These are phyloP conservation scores for Pseudomyrmex gracilis DNA, from an alignment of 1,140 invertebrate genomes.

Conservation along the genomic window DNA sequence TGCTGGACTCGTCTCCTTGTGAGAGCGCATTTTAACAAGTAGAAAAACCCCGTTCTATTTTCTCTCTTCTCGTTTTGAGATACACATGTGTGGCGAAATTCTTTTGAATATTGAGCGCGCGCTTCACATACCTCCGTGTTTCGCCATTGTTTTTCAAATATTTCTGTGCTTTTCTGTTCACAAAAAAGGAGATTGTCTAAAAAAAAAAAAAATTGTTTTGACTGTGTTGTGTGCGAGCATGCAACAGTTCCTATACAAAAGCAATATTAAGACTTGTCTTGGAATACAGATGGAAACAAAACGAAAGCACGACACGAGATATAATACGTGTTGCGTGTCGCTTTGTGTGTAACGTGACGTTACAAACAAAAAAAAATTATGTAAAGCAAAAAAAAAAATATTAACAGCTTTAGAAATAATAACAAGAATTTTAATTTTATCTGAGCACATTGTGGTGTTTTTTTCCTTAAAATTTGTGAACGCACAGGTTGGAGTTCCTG, in stretches of 20 bases:
- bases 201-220: conserved; percentile 2
- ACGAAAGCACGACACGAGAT: too few relatives aligned
- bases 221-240: not conserved
- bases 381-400: too few relatives aligned
- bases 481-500: not conserved
- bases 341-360: too few relatives aligned
- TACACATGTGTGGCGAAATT: not conserved
- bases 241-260: too few relatives aligned
- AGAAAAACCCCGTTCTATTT: not conserved
- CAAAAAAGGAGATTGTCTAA: not conserved
- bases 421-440: not conserved
- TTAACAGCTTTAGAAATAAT: too few relatives aligned
- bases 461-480: conserved; percentile 8
- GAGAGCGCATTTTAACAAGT: conserved; percentile 13
- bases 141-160: not conserved
- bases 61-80: not conserved
- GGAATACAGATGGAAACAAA: too few relatives aligned
- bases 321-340: too few relatives aligned
- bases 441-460: not conserved
- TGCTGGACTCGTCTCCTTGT: not conserved
- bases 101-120: conserved; percentile 6
- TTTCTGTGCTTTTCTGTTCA: not conserved
- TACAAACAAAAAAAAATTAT: too few relatives aligned
- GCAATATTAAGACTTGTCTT: too few relatives aligned
- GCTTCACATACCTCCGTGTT: not conserved